Base-by-base conservation (phyloP, 2,888 invertebrate genomes). In the Eilema griseolum region DNA sequence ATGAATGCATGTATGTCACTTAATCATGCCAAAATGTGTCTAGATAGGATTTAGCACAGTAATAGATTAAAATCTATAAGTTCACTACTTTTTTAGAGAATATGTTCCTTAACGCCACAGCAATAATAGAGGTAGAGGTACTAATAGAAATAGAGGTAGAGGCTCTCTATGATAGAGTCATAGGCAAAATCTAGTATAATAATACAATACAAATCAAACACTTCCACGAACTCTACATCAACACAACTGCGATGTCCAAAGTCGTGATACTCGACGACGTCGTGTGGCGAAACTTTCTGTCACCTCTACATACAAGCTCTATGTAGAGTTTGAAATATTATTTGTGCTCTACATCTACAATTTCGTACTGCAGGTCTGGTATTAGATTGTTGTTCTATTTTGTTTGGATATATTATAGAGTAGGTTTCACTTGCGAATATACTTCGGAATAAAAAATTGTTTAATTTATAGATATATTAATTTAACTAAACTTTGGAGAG, bases 201-300 rank as follows among this genome's bases (percentile, higher is more conserved):
- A 52, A 4, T 1, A 28, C 37, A 20, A 41, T 11, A 56, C 28
- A 52, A 64, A 65, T 65, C 28, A 52, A 64, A 65, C 69, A 37
- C n/a, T 52, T 65, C 60, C 24, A 65, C n/a, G 1, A 26, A n/a
- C 37, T 65, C 26, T 69, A 69, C 16, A 64, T 69, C 64, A 33
- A 64, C 24, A 60, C 33, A 24, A 14, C 33, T 26, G 20, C 31
- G 24, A 69, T 61, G 60, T 69, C 26, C 46, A 60, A 60, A 65
- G 60, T 69, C 64, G 41, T 20, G 37, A 62, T 23, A 5, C 57
- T 33, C 37, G 33, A 23, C 52, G 64, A 46, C 64, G 5, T 60
- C 61, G 52, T 61, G 37, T 66, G 61, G 61, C 7, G 60, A 67
- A 62, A 70, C 65, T 70, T 70, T 61, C 28, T n/a, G 28, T 31